Conservation (phyloP, 23 tunicate genomes). For the Trididemnum clinides region DNA sequence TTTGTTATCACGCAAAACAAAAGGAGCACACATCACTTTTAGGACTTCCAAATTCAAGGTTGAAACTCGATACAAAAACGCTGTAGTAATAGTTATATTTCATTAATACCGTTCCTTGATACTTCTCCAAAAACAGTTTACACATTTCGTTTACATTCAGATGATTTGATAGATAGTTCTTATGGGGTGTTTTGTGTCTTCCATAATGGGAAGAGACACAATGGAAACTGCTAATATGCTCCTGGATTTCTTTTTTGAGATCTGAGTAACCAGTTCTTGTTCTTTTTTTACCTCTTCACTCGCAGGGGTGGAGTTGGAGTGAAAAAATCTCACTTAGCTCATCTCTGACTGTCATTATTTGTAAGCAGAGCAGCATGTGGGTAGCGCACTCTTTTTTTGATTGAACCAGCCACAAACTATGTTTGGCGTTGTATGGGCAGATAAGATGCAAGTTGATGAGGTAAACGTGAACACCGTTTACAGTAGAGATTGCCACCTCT, state of each 20-base stretch:
- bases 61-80: not conserved
- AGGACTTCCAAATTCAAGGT: not conserved
- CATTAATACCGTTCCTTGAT: not conserved
- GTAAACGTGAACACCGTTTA: too few relatives aligned
- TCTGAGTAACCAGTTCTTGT: not conserved
- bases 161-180: not conserved
- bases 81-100: not conserved
- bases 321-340: too few relatives aligned
- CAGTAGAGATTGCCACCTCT: too few relatives aligned
- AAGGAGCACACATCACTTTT: too few relatives aligned
- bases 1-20: too few relatives aligned
- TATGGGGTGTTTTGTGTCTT: not conserved
- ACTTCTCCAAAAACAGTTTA: not conserved
- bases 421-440: too few relatives aligned
- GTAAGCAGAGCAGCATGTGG: too few relatives aligned
- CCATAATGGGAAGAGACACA: constrained; percentile 3
- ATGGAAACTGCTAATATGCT: not conserved
- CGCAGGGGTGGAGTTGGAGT: too few relatives aligned
- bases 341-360: too few relatives aligned
- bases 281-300: not conserved
- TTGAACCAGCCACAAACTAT: too few relatives aligned
- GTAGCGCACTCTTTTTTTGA: too few relatives aligned
- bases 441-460: too few relatives aligned
- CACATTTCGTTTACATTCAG: not conserved
- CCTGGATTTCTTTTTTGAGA: not conserved